Evolutionary conservation across 2,113 vertebrate species (phyloP), one percentile per base, ranked within the genome.

Genomic region (Corythaeola cristata): DNA sequence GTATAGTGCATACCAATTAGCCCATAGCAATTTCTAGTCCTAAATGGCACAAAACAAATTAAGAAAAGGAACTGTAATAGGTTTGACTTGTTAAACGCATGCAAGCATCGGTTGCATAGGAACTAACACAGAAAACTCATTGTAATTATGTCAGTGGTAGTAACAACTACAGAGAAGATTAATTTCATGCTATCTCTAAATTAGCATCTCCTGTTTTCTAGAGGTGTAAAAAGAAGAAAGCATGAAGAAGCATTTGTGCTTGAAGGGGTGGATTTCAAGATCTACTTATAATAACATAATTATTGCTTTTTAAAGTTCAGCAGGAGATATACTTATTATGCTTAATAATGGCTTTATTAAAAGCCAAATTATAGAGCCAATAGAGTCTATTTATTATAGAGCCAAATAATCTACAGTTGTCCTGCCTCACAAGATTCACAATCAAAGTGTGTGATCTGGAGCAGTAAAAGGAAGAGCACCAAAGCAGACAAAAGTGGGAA

Each of bases 341-440:
- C 24, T 88, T 88, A 84, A 62, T 84, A 86, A 68, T 22, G 35
- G 19, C 79, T 80, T 55, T 66, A 55, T 86, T 91, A 74, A 83
- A 88, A 96, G 81, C 24, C 41, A 44, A 44, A 44, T 44, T 44
- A 15, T 44, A 44, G 41, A 44, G 41, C 41, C 41, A 44, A 44
- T 44, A 15, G 41, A 41, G 41, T 44, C 41, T 44, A 44, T 44
- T 44, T 44, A 44, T 44, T 12, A 63, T 33, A 86, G 64, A 94
- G 64, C 23, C 85, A 89, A 93, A 94, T 88, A 96, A 91, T 58
- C 92, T 94, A 95, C 60, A 92, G 52, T 33, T 91, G 85, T 88
- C 88, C 76, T 84, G 56, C 33, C 33, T 83, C 39, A 60, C 32
- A 59, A 67, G 44, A 44, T 74, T 89, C 77, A 86, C 78, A 60